Evolutionary conservation across 1,140 invertebrate species (phyloP).

Genomic region (Pseudomyrmex dendroicus): DNA sequence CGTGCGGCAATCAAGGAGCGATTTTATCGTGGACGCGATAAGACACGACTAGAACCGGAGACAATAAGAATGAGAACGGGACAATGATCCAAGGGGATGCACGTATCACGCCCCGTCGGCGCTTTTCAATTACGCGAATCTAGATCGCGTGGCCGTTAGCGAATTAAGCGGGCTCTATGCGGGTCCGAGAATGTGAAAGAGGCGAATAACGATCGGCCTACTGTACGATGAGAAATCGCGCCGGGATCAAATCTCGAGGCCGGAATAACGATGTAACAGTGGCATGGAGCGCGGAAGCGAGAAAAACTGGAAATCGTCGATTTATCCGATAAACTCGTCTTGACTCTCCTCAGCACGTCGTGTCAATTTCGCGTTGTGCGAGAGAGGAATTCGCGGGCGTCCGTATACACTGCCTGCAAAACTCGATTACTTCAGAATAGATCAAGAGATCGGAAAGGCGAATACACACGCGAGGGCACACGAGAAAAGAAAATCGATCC

Average conservation of each 20-base stretch:
- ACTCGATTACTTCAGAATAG: slow-evolving; percentile 2
- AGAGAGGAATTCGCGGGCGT: background rate
- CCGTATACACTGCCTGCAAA: slow-evolving; percentile 5
- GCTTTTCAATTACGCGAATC: slow-evolving; percentile 55
- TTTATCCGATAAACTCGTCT: slow-evolving; percentile 24
- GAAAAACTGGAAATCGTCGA: slow-evolving; percentile 58
- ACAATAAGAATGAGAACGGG: background rate
- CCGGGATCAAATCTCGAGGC: slow-evolving; percentile 27
- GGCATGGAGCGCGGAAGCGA: slow-evolving; percentile 55
- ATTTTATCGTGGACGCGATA: slow-evolving; percentile 23
- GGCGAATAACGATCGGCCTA: slow-evolving; percentile 40
- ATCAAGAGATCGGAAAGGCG: slow-evolving; percentile 20
- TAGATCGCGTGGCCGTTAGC: slow-evolving; percentile 57
- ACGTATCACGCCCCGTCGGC: slow-evolving; percentile 52
- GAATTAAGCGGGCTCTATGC: slow-evolving; percentile 57
- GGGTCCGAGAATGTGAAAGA: slow-evolving; percentile 34
- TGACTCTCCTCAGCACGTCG: slow-evolving; percentile 41
- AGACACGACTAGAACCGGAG: background rate
- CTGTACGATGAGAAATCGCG: slow-evolving; percentile 39
- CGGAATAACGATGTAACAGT: slow-evolving; percentile 39
- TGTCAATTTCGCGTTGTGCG: slow-evolving; percentile 15
- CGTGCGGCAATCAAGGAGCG: background rate
- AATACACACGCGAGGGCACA: background rate
- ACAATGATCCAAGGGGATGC: slow-evolving; percentile 16
- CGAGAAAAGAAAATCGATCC: slow-evolving; percentile 41